phyloP scores from a whole-genome alignment of 92 coral and sea anemone species.

The Zoanthus sansibaricus region DNA sequence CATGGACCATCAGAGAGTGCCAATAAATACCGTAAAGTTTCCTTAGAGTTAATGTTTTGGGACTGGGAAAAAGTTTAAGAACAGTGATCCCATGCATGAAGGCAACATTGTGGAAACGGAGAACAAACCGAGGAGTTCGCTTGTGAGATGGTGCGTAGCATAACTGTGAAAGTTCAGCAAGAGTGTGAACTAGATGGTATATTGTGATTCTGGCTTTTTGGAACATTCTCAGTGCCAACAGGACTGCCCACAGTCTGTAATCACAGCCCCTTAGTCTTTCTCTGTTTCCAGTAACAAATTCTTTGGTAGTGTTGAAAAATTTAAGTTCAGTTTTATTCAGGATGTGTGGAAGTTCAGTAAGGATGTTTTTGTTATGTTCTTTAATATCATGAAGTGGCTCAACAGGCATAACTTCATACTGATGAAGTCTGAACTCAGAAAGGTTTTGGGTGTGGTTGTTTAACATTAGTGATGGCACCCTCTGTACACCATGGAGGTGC shows the following conservation, averaged over 20 bases:
- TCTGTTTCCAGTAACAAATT: conserved; percentile 19
- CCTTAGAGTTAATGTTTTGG: conserved; percentile 40
- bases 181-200: conserved; percentile 29
- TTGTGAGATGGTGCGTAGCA: conserved; percentile 28
- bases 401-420: conserved; percentile 44
- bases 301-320: conserved; percentile 20
- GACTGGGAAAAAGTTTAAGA: not conserved
- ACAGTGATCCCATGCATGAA: conserved; percentile 26
- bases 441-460: not conserved
- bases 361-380: conserved; percentile 37
- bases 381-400: conserved; percentile 57
- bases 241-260: conserved; percentile 28
- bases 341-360: conserved; percentile 46
- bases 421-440: conserved; percentile 37
- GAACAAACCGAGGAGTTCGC: conserved; percentile 53
- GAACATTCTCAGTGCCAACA: conserved; percentile 25
- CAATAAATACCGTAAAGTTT: conserved; percentile 65
- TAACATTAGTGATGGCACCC: conserved; percentile 49
- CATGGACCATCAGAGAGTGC: conserved; percentile 53
- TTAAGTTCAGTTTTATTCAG: not conserved
- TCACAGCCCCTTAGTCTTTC: conserved; percentile 44
- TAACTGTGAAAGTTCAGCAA: conserved; percentile 39
- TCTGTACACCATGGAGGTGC: conserved; percentile 50
- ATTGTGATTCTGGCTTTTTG: conserved; percentile 22
- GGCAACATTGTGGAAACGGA: conserved; percentile 49